phyloP scores from a whole-genome alignment of 2,797 vertebrate genomes.

The Artibeus jamaicensis region DNA sequence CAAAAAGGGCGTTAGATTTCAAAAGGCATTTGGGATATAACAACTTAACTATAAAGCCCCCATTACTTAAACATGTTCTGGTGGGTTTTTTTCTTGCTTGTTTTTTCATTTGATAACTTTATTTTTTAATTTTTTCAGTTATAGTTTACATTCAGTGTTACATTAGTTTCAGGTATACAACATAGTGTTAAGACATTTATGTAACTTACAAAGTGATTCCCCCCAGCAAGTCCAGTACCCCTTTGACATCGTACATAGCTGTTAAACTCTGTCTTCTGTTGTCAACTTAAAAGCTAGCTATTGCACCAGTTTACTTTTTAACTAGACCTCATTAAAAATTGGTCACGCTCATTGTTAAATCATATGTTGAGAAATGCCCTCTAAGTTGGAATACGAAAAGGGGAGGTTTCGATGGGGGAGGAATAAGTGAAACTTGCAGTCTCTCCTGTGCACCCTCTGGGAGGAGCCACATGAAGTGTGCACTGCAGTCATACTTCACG shows the following conservation, averaged over 20 bases:
- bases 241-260: background rate
- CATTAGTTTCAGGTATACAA: background rate
- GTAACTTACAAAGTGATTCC: background rate
- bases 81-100: background rate
- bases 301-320: slow-evolving; percentile 3
- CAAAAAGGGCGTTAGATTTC: background rate
- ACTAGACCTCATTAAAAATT: background rate
- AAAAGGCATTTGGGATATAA: background rate
- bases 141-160: background rate
- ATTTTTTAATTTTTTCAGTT: background rate
- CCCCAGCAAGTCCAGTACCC: background rate
- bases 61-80: slow-evolving; percentile 1
- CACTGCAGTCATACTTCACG: background rate
- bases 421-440: background rate
- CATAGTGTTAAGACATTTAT: background rate
- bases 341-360: background rate
- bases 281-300: background rate
- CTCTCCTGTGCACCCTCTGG: background rate
- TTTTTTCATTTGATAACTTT: background rate
- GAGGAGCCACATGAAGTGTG: background rate
- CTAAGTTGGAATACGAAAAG: background rate
- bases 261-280: background rate
- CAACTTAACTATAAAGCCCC: slow-evolving; percentile 19
- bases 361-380: background rate
- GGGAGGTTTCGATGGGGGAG: background rate